Evolutionary conservation across 2,797 vertebrate species (phyloP).

Genomic region (Psittacula echo): DNA sequence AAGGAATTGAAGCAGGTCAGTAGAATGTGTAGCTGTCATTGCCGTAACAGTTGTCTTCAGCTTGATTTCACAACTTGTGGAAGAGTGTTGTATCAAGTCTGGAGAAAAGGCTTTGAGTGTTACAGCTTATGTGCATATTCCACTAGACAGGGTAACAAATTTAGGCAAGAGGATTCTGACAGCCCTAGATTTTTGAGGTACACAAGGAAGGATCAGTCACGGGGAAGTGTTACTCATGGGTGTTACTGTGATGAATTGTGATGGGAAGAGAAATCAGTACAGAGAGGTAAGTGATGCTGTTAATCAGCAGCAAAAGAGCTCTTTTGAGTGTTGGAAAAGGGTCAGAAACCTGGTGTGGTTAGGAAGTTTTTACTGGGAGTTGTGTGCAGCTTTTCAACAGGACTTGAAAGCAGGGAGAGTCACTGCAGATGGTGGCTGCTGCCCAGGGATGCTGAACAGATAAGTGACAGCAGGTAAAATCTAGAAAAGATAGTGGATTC

Average conservation of each 20-base stretch:
- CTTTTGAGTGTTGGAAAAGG: not conserved
- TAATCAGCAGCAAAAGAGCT: not conserved
- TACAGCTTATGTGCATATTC: not conserved
- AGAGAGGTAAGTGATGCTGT: not conserved
- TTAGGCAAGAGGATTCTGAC: not conserved
- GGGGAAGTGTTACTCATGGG: not conserved
- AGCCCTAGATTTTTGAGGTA: not conserved
- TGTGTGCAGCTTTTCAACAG: not conserved
- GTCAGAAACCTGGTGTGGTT: not conserved
- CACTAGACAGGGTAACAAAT: not conserved
- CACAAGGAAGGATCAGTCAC: fast-evolving
- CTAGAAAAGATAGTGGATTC: not conserved
- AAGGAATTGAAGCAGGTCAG: not conserved
- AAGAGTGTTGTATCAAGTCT: not conserved
- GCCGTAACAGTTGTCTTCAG: not conserved
- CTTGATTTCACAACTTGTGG: not conserved
- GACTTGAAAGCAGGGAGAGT: not conserved
- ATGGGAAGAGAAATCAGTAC: not conserved
- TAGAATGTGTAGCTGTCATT: not conserved
- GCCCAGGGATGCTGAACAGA: not conserved
- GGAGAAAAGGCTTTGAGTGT: not conserved
- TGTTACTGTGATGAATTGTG: not conserved
- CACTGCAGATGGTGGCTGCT: not conserved
- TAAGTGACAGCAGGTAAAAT: not conserved
- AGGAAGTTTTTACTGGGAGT: not conserved